Conservation (phyloP, 2,797 vertebrate genomes). For the Microhierax caerulescens region DNA sequence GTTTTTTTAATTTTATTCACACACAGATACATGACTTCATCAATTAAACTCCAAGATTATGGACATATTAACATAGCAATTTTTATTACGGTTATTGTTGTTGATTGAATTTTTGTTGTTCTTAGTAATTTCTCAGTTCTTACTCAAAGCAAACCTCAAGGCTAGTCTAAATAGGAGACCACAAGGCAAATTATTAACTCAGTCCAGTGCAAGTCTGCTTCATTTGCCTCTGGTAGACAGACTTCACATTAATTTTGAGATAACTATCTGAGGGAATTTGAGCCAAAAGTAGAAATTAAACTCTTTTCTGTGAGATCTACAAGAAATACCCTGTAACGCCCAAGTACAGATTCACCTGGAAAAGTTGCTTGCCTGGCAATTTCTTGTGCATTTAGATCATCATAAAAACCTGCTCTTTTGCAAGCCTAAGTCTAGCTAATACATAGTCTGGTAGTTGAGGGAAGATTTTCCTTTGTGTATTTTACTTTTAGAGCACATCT, state of each 20-base stretch:
- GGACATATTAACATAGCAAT: neutral
- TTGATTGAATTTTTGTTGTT: neutral
- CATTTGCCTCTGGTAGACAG: neutral
- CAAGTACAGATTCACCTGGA: neutral
- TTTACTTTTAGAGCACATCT: neutral
- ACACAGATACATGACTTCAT: neutral
- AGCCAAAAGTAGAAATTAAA: neutral
- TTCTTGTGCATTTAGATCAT: neutral
- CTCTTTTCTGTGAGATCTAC: neutral
- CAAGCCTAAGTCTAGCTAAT: neutral
- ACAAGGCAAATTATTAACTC: neutral
- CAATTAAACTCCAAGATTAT: neutral
- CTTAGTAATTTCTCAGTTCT: neutral
- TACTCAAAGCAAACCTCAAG: neutral
- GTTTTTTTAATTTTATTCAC: neutral
- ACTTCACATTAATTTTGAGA: neutral
- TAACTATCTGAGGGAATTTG: neutral
- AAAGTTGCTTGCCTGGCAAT: neutral
- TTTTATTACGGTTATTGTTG: neutral
- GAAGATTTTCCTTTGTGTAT: neutral
- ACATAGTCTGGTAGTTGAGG: neutral
- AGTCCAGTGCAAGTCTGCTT: neutral
- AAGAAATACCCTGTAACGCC: neutral
- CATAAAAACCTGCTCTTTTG: neutral
- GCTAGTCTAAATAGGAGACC: neutral